Base-by-base conservation (phyloP, 2,113 vertebrate species). In the Burhinus oedicnemus region DNA sequence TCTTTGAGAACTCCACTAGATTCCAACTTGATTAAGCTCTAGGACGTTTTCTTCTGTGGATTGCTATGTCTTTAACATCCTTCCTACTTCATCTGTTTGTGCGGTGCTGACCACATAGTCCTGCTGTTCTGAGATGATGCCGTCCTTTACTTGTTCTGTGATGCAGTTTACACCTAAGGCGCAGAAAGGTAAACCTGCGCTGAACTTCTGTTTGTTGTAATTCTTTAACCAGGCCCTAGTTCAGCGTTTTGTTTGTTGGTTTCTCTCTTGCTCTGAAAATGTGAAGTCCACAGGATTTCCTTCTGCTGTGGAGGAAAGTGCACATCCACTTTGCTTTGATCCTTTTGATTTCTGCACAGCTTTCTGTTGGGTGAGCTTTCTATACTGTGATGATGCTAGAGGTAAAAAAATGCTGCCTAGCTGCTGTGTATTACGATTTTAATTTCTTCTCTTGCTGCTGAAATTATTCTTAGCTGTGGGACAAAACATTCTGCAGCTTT, bases 351-450 rank as follows among this genome's bases (percentile, higher is more conserved):
- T 34, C 51, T 38, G 62, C 21, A 2, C 42, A 22, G 51, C 40
- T 83, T 75, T 72, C 32, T 5, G 5, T 15, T 30, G 52, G 68
- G 32, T 32, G 51, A 83, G 27, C 61, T 64, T 42, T 51, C 42
- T 27, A 0, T 13, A 6, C 1, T 2, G 47, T 1, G 2, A 0
- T 58, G 54, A 27, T 22, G 57, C 83, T 30, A 6, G 49, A 36
- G 83, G 64, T 32, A 66, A 66, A 58, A 70, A 69, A 90, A 27
- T 66, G 57, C 54, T 69, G 58, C 78, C 45, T 40, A 76, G 42
- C 74, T 93, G 66, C 75, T 47, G 62, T 62, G 42, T 75, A 26
- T 45, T 38, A 29, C 42, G 12, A 22, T 55, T 55, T 65, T 70
- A 70, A 38, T 57, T 40, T 62, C 8, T 25, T 44, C 62, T 71